Percentiles rank a stretch among this genome's conserved stretches.
Evolutionary conservation across 2,113 vertebrate species (phyloP).

Genomic region (Noctilio leporinus): DNA sequence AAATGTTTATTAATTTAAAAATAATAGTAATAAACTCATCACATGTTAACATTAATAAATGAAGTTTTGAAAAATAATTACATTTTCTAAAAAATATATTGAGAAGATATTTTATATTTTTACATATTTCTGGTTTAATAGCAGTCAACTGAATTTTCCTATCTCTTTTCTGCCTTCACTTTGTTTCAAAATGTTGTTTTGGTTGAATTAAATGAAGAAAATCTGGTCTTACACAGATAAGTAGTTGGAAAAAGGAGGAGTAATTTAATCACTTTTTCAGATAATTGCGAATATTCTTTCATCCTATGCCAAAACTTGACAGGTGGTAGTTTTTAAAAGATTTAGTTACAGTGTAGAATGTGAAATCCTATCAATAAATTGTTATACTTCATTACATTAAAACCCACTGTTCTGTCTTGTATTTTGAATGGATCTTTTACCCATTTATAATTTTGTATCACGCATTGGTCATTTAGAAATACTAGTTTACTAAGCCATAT

Average conservation of each 20-base stretch:
- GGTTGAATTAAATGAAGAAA: slow-evolving; percentile 28
- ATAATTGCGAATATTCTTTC: slow-evolving; percentile 18
- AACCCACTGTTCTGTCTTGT: neutral
- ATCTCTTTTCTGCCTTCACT: neutral
- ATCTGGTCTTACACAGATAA: neutral
- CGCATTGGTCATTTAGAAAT: neutral
- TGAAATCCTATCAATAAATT: neutral
- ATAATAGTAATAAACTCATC: neutral
- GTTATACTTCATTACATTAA: neutral
- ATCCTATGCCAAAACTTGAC: neutral
- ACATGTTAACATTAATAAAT: neutral
- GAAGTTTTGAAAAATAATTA: neutral
- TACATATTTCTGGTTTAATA: neutral
- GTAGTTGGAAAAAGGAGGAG: neutral
- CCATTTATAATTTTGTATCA: neutral
- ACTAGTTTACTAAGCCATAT: neutral
- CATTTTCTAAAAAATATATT: neutral
- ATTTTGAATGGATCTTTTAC: slow-evolving; percentile 24
- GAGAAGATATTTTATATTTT: neutral
- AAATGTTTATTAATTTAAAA: slow-evolving; percentile 4
- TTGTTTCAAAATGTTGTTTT: slow-evolving; percentile 36
- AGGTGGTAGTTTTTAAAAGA: slow-evolving; percentile 36
- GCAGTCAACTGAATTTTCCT: neutral
- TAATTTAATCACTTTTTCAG: slow-evolving; percentile 1
- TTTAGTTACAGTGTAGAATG: neutral